Conservation (phyloP, 2,888 invertebrate species). For the Epirrhoe tristata region DNA sequence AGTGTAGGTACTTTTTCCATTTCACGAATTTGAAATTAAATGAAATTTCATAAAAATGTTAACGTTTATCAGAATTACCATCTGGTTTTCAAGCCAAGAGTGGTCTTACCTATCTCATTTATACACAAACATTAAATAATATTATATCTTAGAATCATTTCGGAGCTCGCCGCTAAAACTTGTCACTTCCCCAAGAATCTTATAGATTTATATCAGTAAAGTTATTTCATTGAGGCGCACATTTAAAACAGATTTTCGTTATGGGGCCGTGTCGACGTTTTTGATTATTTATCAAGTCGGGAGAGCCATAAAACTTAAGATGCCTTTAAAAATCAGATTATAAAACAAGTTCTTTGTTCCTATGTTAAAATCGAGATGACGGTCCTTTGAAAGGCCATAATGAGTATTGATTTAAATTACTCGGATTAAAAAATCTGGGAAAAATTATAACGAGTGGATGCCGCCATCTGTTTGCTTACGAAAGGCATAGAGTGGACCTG, state of each 20-base stretch:
- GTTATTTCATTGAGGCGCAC: slow-evolving; percentile 58
- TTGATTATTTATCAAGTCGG: slow-evolving; percentile 74
- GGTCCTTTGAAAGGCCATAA: slow-evolving; percentile 82
- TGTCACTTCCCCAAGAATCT: slow-evolving; percentile 34
- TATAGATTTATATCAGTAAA: slow-evolving; percentile 57
- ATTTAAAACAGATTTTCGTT: slow-evolving; percentile 58
- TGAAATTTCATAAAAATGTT: slow-evolving; percentile 5
- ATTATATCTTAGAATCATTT: slow-evolving; percentile 16
- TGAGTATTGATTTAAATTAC: slow-evolving; percentile 85
- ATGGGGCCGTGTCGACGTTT: slow-evolving; percentile 65
- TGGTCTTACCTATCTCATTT: neutral
- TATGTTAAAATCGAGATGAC: slow-evolving; percentile 77
- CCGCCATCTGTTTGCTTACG: slow-evolving; percentile 65
- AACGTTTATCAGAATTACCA: slow-evolving; percentile 9
- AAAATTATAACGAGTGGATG: slow-evolving; percentile 81
- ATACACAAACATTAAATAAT: slow-evolving; percentile 17
- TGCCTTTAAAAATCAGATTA: slow-evolving; percentile 80
- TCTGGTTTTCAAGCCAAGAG: slow-evolving; percentile 21
- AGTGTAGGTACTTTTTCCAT: too few species aligned
- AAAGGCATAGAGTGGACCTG: slow-evolving; percentile 60
- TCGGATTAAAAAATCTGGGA: slow-evolving; percentile 81
- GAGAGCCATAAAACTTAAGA: slow-evolving; percentile 76
- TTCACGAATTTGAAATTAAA: neutral
- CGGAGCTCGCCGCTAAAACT: slow-evolving; percentile 25
- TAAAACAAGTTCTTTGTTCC: slow-evolving; percentile 81